phyloP scores from a whole-genome alignment of 2,888 invertebrate genomes.

The Lamellibrachia satsuma region DNA sequence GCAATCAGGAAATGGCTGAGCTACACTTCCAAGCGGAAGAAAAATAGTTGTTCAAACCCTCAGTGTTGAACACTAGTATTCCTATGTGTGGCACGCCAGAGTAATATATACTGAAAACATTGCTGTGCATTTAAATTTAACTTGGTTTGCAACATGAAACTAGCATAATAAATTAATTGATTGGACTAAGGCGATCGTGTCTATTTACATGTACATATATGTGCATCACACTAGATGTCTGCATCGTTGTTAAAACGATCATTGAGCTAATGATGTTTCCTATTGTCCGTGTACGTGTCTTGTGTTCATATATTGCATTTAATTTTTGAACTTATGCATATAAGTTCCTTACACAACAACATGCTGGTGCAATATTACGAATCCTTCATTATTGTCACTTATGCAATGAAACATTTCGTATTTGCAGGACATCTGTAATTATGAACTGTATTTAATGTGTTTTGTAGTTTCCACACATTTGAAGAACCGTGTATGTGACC shows the following conservation, averaged over 20 bases:
- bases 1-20: background rate
- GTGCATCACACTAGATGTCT: background rate
- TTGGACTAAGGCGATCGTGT: background rate
- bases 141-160: background rate
- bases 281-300: background rate
- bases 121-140: background rate
- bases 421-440: background rate
- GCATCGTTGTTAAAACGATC: background rate
- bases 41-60: background rate
- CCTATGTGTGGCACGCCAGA: background rate
- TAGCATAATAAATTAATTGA: background rate
- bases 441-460: constrained; percentile 12
- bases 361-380: too few species aligned
- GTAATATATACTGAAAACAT: background rate
- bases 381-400: background rate
- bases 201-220: too few species aligned
- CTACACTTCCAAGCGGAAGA: background rate
- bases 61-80: background rate
- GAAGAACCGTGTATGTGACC: background rate
- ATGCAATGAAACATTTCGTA: background rate
- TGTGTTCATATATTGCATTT: background rate
- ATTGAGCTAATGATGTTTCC: background rate
- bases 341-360: background rate
- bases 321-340: background rate
- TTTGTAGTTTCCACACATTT: background rate